Evolutionary conservation across 2,888 invertebrate genomes (phyloP).

Genomic region (Cheilosia urbana): DNA sequence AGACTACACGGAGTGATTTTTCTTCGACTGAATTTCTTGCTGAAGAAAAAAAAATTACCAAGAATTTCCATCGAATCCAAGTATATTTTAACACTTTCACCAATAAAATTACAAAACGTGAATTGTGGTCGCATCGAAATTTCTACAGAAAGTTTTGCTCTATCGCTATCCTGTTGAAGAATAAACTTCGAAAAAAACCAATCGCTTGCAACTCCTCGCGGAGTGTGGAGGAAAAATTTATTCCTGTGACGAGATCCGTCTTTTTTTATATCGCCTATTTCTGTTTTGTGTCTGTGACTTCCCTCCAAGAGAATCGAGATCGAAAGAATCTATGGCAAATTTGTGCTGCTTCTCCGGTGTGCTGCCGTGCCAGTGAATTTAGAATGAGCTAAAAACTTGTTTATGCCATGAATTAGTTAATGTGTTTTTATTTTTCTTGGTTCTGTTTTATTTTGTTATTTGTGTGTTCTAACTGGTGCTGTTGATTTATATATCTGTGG

Average conservation of each 20-base stretch:
- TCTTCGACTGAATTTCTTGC: constrained; percentile 71
- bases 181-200: constrained; percentile 16
- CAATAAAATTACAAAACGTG: constrained; percentile 40
- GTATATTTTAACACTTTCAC: constrained; percentile 29
- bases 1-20: constrained; percentile 75
- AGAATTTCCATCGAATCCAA: constrained; percentile 34
- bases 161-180: constrained; percentile 19
- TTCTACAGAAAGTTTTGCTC: constrained; percentile 24
- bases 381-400: constrained; percentile 70
- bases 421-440: constrained; percentile 68
- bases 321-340: constrained; percentile 67
- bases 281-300: constrained; percentile 71
- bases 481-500: constrained; percentile 58
- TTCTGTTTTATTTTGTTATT: constrained; percentile 70
- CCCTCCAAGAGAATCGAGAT: constrained; percentile 57
- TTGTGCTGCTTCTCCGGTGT: constrained; percentile 51
- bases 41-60: constrained; percentile 63
- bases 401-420: constrained; percentile 68
- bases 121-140: constrained; percentile 59
- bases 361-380: constrained; percentile 44
- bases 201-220: constrained; percentile 24
- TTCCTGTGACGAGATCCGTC: constrained; percentile 58
- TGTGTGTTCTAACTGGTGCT: constrained; percentile 69
- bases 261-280: constrained; percentile 60
- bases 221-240: constrained; percentile 56